Base-by-base conservation (phyloP, 2,113 vertebrate genomes). In the Aramus guarauna region DNA sequence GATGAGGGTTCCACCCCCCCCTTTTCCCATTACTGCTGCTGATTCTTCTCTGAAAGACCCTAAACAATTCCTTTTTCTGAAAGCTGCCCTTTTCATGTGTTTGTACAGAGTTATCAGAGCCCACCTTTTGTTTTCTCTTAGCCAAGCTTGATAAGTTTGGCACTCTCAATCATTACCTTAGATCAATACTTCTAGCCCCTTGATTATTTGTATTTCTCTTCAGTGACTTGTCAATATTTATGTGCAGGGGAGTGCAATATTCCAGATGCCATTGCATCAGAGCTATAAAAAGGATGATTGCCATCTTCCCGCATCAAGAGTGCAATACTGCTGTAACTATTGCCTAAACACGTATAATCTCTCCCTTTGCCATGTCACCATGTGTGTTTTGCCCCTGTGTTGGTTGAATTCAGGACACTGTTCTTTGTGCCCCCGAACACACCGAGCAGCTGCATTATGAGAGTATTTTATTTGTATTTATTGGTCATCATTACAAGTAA, bases 121-220 rank as follows among this genome's bases (percentile, higher is more conserved):
- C 43, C 45, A 60, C 39, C 71, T 78, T 88, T 81, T 85, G 73
- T 94, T 95, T 96, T 87, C 81, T 73, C 62, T 82, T 7, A 76
- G 68, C 83, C 26, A 19, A 34, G 60, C 66, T 53, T 75, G 80
- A 34, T 77, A 1, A 3, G 27, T 66, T 91, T 69, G 47, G 24
- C 16, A 8, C 58, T n/a, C 32, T 79, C 43, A 41, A 15, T 87
- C 76, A 45, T 85, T 91, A 52, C 88, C 48, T 81, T 39, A 10
- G 73, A 78, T 95, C 94, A 8, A 89, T 95, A 84, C 66, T 87
- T 91, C 86, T 79, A 66, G 4, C 50, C 48, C 67, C 78, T 47
- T 79, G 86, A 82, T 91, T 89, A 79, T 93, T 90, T 95, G 72
- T 77, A 45, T 87, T 93, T 92, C 91, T n/a, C 58, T 69, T 58